A percentile compares a stretch with the other conserved stretches of the same genome.
These are phyloP conservation scores for Bradypus variegatus DNA, from an alignment of 2,797 vertebrate species.

Conservation along the genomic window DNA sequence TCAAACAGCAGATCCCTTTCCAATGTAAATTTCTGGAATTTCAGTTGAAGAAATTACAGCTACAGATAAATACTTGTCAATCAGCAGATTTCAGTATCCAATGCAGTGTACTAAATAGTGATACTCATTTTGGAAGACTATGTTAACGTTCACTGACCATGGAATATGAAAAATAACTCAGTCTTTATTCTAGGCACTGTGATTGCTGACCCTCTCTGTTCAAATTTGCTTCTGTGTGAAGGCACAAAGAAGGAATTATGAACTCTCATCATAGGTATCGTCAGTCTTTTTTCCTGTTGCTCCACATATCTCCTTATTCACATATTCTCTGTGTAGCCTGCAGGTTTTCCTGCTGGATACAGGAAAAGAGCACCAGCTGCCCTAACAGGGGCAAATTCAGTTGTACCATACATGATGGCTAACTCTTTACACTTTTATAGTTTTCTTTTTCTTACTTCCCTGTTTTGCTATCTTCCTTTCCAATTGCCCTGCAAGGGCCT, in stretches of 20 bases:
- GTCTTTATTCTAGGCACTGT: background rate
- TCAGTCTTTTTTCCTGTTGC: background rate
- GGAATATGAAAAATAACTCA: background rate
- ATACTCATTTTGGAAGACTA: constrained; percentile 17
- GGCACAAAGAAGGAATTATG: background rate
- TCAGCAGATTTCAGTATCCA: background rate
- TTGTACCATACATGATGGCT: background rate
- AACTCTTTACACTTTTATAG: background rate
- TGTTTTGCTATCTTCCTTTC: constrained; percentile 2
- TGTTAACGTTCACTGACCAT: background rate
- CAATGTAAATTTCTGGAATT: background rate
- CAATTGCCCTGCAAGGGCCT: background rate
- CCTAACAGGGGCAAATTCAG: background rate
- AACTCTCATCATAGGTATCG: background rate
- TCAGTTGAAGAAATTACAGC: constrained; percentile 1
- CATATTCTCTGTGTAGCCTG: background rate
- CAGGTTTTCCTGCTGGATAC: background rate
- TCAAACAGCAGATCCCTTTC: background rate
- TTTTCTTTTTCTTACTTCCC: background rate
- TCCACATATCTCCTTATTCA: background rate
- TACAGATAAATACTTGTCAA: background rate
- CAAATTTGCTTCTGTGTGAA: constrained; percentile 9
- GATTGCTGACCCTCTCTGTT: background rate
- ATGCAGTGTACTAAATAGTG: background rate
- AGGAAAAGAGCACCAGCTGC: background rate